Base-by-base conservation (phyloP, 2,888 invertebrate genomes). In the Lycia hirtaria region DNA sequence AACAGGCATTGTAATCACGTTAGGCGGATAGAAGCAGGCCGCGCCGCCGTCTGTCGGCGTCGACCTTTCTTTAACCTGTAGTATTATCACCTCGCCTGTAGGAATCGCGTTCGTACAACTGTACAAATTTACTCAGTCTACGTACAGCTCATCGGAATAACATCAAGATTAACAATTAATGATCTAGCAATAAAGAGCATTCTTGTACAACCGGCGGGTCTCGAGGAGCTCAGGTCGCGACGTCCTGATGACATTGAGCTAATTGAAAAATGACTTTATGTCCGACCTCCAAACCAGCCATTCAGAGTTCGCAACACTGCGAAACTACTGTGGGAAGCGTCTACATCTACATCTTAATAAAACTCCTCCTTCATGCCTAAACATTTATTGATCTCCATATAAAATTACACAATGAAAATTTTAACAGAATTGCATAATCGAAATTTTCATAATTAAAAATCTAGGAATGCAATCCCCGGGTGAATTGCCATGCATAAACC, bases 361-460 rank as follows among this genome's bases (percentile, higher is more conserved):
- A 77, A 80, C 75, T 26, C 70, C 69, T 49, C 56, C 45, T 44
- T 69, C 84, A 84, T 85, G 84, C 85, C 76, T 79, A 80, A 83
- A 81, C 69, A 73, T 89, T 88, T 91, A 90, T 87, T 90, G 72
- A 80, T 75, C 72, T 70, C 56, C 62, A 78, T 78, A 75, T 75
- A 78, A 73, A 87, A 84, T 82, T 80, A 28, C 28, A 35, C 69
- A 73, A 63, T 72, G 67, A 65, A 70, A 69, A 68, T 58, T 69
- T 67, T 70, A 52, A 80, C 72, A 81, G 89, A 88, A 88, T 83
- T 88, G 90, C 91, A 89, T 90, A 87, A 90, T 91, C 90, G 88
- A 83, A 86, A 87, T 91, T 92, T 91, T 90, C 85, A 75, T 70
- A 68, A 72, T 73, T 71, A 83, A 88, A 88, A 87, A 92, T 88